Percentiles rank a stretch among this genome's conserved stretches.
Conservation (phyloP, 2,888 invertebrate species). For the Luperina nickerlii region DNA sequence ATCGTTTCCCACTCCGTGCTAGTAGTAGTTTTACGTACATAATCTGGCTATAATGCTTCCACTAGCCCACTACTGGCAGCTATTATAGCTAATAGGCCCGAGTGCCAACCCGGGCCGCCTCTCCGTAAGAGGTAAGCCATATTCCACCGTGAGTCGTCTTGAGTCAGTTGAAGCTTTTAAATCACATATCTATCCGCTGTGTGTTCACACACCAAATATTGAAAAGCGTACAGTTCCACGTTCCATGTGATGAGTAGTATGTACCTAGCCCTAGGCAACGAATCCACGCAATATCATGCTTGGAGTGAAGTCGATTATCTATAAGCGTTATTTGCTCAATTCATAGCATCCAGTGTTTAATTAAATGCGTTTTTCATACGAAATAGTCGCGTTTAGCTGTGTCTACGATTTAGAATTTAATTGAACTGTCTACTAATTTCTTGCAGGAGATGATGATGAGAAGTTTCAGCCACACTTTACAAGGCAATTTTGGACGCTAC, state of each 20-base stretch:
- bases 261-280: constrained; percentile 20
- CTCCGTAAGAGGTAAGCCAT: not conserved
- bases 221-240: not conserved
- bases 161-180: not conserved
- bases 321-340: constrained; percentile 69
- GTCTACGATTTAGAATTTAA: constrained; percentile 58
- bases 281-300: constrained; percentile 56
- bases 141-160: not conserved
- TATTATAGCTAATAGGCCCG: no score
- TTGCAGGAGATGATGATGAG: constrained; percentile 23
- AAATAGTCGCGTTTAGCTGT: constrained; percentile 61
- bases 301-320: constrained; percentile 56
- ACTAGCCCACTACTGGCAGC: no score
- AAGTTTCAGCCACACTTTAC: constrained; percentile 56
- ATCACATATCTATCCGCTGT: not conserved
- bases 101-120: no score
- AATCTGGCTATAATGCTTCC: not conserved
- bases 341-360: constrained; percentile 71
- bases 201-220: not conserved
- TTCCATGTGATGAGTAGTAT: not conserved
- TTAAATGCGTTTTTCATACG: constrained; percentile 72
- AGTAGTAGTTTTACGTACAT: not conserved
- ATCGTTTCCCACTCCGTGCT: not conserved
- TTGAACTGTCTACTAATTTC: constrained; percentile 58
- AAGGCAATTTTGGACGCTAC: constrained; percentile 35